Base-by-base conservation (phyloP, 2,113 vertebrate genomes). In the Albula glossodonta region DNA sequence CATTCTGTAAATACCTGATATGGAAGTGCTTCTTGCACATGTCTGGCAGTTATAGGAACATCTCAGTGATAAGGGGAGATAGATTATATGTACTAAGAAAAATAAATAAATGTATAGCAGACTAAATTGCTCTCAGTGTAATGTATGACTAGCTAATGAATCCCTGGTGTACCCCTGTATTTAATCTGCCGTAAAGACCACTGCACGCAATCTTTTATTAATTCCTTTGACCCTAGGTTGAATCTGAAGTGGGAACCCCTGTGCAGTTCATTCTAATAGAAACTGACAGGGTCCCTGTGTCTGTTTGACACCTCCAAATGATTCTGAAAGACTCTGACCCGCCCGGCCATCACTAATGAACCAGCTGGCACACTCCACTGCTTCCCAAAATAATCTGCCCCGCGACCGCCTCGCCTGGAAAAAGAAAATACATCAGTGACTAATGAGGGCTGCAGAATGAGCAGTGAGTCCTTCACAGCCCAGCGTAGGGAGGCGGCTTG, bases 151-250 rank as follows among this genome's bases (percentile, higher is more conserved):
- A 92, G 94, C 94, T 97, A 97, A 97, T 95, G 95, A 96, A 95
- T 96, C 96, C 95, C 96, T n/a, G 63, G 95, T 94, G 96, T 87
- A 91, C 93, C 92, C 91, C 92, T 91, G 94, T 95, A 96, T 97
- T 95, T 96, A 95, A 94, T 96, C 93, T 92, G 90, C 91, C 91
- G 91, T 93, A 92, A 94, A 92, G 91, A 91, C 94, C 93, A 94
- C 94, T 95, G 94, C 94, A 95, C 94, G 94, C 95, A 95, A 97
- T 97, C 96, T 96, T 94, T 96, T 97, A 97, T 98, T 97, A 97
- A 98, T 98, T 96, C 95, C 93, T 97, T 96, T 98, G 97, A 99
- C 97, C 97, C 94, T 96, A 96, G 97, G 97, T 97, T 94, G 96
- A 97, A 94, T 95, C 93, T 93, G 92, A 92, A 93, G 94, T 94